A percentile compares a stretch with the other conserved stretches of the same genome.
phyloP scores from a whole-genome alignment of 2,888 invertebrate species.

The Melanargia galathea region DNA sequence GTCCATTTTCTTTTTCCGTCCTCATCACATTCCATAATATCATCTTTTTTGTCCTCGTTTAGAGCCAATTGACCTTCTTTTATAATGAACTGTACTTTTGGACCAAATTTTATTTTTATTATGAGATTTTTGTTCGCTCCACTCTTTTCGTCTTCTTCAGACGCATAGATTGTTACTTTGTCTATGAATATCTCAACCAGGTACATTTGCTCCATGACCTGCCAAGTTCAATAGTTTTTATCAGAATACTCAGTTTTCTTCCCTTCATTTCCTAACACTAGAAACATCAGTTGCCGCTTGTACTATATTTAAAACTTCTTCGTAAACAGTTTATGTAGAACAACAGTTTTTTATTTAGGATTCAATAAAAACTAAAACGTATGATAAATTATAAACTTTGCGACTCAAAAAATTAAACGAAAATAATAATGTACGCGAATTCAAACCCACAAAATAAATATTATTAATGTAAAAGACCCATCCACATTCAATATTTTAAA shows the following conservation, averaged over 20 bases:
- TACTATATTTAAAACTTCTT: not conserved
- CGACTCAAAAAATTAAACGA: not conserved
- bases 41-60: constrained; percentile 56
- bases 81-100: constrained; percentile 74
- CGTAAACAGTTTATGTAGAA: not conserved
- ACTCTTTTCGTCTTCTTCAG: constrained; percentile 54
- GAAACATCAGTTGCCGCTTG: not conserved
- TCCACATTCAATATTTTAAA: not conserved
- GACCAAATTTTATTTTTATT: constrained; percentile 75
- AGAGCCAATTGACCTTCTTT: constrained; percentile 70
- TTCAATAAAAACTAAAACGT: not conserved
- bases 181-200: constrained; percentile 81
- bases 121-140: constrained; percentile 70
- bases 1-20: constrained; percentile 63
- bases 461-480: no score
- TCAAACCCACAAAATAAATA: no score
- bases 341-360: no score
- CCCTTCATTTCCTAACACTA: constrained; percentile 1
- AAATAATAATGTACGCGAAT: not conserved
- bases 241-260: constrained; percentile 51
- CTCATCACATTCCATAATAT: constrained; percentile 60
- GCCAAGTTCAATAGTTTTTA: constrained; percentile 66
- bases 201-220: constrained; percentile 82
- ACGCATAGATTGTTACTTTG: constrained; percentile 70
- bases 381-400: not conserved